phyloP scores from a whole-genome alignment of 2,888 invertebrate genomes.

The Leptodirus hochenwartii region DNA sequence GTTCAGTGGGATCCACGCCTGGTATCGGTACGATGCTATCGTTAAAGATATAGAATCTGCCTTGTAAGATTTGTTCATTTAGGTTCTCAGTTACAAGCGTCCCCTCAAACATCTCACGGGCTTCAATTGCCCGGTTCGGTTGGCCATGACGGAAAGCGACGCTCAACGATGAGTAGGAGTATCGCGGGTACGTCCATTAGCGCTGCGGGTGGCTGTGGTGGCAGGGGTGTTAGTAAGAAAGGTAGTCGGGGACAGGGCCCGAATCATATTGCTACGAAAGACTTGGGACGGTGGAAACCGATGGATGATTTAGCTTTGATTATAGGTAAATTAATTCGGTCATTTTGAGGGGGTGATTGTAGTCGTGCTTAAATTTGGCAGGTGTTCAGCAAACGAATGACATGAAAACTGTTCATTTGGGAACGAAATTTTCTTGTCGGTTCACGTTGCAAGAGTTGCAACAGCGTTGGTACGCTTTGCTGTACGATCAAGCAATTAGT shows the following conservation, averaged over 20 bases:
- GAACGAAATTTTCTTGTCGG: conserved; percentile 88
- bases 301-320: conserved; percentile 91
- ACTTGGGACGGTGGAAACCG: conserved; percentile 91
- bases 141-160: no score
- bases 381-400: conserved; percentile 81
- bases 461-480: conserved; percentile 86
- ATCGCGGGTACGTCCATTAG: neutral
- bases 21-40: no score
- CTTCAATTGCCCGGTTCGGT: no score
- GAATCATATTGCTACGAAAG: conserved; percentile 57
- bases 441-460: conserved; percentile 88
- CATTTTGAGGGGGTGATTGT: no score
- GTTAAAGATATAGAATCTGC: no score
- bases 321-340: no score
- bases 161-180: neutral
- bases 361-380: no score
- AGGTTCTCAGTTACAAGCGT: no score
- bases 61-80: no score
- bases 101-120: no score
- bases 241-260: conserved; percentile 46
- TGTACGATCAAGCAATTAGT: conserved; percentile 90
- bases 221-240: no score
- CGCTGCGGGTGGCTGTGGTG: neutral
- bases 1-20: no score
- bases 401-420: conserved; percentile 65